phyloP scores from a whole-genome alignment of 23 tunicate species.

The Halocynthia roretzi region DNA sequence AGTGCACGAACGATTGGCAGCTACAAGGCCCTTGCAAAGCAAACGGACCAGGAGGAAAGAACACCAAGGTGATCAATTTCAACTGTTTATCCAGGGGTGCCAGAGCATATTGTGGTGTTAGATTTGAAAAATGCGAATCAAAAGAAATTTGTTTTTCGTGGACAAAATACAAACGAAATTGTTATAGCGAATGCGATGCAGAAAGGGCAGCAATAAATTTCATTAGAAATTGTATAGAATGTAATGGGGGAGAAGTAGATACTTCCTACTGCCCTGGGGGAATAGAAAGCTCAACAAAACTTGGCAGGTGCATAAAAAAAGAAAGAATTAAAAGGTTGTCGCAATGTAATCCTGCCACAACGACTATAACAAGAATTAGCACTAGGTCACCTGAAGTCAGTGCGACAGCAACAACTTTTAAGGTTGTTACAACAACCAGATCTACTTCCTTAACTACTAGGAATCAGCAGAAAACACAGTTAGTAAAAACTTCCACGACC shows the following conservation, averaged over 20 bases:
- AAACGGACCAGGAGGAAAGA: conserved; percentile 11
- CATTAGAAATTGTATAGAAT: conserved; percentile 7
- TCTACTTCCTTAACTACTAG: too few species aligned
- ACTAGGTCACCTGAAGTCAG: neutral
- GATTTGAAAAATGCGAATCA: conserved; percentile 6
- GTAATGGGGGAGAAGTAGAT: neutral
- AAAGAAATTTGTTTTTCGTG: neutral
- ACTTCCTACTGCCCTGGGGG: conserved; percentile 2
- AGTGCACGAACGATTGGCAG: neutral
- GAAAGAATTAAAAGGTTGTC: neutral
- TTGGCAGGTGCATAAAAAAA: neutral
- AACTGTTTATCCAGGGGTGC: conserved; percentile 4
- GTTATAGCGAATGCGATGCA: conserved; percentile 7
- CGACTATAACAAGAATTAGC: neutral
- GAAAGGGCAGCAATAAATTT: conserved; percentile 5
- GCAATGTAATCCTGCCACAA: neutral
- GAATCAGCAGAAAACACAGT: too few species aligned
- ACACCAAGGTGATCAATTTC: conserved; percentile 2
- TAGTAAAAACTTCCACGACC: too few species aligned
- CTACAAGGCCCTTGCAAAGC: conserved; percentile 2
- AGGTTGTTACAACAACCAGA: neutral
- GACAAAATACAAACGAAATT: conserved; percentile 12
- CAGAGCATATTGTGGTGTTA: neutral
- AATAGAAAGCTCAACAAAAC: neutral
- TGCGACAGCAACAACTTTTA: neutral